Evolutionary conservation across 2,888 invertebrate species (phyloP).

Genomic region (Lasius platythorax): DNA sequence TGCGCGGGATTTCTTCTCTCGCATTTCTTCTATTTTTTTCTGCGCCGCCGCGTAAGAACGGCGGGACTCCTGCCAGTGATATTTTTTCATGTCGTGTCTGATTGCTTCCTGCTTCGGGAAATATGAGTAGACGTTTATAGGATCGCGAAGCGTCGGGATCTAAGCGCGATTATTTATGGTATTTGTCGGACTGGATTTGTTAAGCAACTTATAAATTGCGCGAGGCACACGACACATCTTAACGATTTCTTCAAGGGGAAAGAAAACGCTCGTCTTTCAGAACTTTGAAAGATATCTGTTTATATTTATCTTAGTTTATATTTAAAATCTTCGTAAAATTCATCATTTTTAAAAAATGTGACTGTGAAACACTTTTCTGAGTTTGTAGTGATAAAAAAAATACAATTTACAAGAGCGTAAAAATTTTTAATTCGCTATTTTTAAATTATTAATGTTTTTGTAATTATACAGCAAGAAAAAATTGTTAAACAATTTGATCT

Average conservation of each 20-base stretch:
- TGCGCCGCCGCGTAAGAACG: slow-evolving; percentile 53
- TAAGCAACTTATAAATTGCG: slow-evolving; percentile 71
- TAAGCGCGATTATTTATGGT: slow-evolving; percentile 72
- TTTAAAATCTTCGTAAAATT: slow-evolving; percentile 1
- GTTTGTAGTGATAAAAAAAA: slow-evolving; percentile 2
- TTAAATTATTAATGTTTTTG: not conserved
- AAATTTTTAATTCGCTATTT: not conserved
- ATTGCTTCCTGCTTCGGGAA: slow-evolving; percentile 74
- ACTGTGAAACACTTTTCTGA: not conserved
- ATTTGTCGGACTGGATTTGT: slow-evolving; percentile 70
- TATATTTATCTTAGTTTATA: not conserved
- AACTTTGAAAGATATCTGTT: not conserved
- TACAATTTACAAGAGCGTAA: not conserved
- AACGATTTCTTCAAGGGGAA: slow-evolving; percentile 52
- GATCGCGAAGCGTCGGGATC: slow-evolving; percentile 61
- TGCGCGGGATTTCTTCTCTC: slow-evolving; percentile 57
- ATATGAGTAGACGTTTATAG: slow-evolving; percentile 77
- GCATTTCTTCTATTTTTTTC: slow-evolving; percentile 52
- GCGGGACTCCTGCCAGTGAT: slow-evolving; percentile 72
- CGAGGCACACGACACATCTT: slow-evolving; percentile 61
- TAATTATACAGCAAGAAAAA: not conserved
- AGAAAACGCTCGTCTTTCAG: not conserved
- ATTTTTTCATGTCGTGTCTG: slow-evolving; percentile 73
- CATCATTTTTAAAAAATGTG: not conserved
- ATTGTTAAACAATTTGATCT: not conserved